Conservation (phyloP, 2,888 invertebrate genomes). For the Hypercompe scribonia region DNA sequence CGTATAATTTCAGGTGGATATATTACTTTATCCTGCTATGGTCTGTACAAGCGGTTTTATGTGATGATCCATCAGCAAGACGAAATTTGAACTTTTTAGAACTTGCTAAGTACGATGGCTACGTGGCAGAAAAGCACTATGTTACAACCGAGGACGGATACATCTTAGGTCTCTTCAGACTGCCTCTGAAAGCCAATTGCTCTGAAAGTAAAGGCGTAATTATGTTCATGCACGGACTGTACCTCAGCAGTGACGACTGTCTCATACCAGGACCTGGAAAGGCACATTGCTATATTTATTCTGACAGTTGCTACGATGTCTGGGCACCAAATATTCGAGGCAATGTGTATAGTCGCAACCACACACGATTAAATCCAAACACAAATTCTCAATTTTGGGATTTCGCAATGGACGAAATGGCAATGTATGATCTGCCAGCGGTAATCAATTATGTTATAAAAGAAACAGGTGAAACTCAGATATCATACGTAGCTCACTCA, state of each 20-base stretch:
- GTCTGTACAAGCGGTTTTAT: neutral
- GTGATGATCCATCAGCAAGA: constrained; percentile 25
- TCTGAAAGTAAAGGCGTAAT: constrained; percentile 33
- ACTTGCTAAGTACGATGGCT: constrained; percentile 52
- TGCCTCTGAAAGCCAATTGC: constrained; percentile 38
- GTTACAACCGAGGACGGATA: constrained; percentile 59
- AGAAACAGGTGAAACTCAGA: constrained; percentile 41
- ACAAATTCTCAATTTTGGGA: constrained; percentile 51
- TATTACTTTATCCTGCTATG: neutral
- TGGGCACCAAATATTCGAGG: constrained; percentile 49
- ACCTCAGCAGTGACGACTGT: constrained; percentile 54
- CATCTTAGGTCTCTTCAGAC: constrained; percentile 49
- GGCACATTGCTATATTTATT: constrained; percentile 55
- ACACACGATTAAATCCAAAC: constrained; percentile 42
- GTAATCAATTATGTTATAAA: constrained; percentile 58
- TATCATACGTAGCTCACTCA: constrained; percentile 54
- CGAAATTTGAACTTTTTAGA: constrained; percentile 46
- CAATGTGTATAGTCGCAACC: constrained; percentile 40
- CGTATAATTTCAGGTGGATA: neutral
- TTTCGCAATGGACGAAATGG: constrained; percentile 56
- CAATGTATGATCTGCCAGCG: constrained; percentile 53
- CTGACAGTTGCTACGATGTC: constrained; percentile 49
- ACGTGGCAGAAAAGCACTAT: constrained; percentile 45
- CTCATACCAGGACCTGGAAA: constrained; percentile 50
- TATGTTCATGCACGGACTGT: constrained; percentile 53